phyloP scores from a whole-genome alignment of 2,888 invertebrate species.

The Hirudinaria manillensis region DNA sequence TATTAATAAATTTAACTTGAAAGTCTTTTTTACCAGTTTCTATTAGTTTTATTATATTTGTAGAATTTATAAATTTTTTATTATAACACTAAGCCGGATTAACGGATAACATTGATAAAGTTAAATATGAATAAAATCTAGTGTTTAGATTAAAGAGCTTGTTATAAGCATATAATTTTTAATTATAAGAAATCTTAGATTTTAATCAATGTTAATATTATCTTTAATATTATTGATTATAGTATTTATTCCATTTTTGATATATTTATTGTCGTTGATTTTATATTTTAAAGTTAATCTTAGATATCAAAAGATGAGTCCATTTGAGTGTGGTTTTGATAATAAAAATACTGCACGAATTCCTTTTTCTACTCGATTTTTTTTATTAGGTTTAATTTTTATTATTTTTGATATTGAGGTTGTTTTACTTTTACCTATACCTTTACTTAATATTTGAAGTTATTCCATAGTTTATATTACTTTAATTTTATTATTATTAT shows the following conservation, averaged over 20 bases:
- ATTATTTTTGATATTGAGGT: constrained; percentile 71
- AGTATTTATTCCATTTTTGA: constrained; percentile 25
- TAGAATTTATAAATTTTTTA: constrained; percentile 17
- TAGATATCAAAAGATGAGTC: constrained; percentile 45
- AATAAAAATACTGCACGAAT: constrained; percentile 57
- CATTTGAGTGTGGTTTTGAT: constrained; percentile 65
- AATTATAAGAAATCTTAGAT: constrained; percentile 37
- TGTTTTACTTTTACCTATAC: constrained; percentile 53
- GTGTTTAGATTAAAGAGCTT: constrained; percentile 37
- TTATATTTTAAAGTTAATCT: constrained; percentile 30
- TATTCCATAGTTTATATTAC: constrained; percentile 48
- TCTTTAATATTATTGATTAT: constrained; percentile 27
- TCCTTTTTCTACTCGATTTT: constrained; percentile 64
- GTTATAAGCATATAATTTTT: constrained; percentile 38
- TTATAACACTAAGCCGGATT: constrained; percentile 37
- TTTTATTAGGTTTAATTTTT: constrained; percentile 65
- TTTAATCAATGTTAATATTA: constrained; percentile 33
- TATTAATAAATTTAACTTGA: constrained; percentile 59
- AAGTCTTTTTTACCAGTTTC: constrained; percentile 41
- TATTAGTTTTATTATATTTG: constrained; percentile 25
- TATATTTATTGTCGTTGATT: constrained; percentile 28
- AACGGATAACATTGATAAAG: constrained; percentile 41
- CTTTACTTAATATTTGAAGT: constrained; percentile 43
- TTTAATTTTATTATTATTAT: constrained; percentile 55
- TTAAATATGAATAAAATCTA: constrained; percentile 37